A percentile compares a stretch with the other conserved stretches of the same genome.
Evolutionary conservation across 2,113 vertebrate species (phyloP).

Genomic region (Mastomys coucha): DNA sequence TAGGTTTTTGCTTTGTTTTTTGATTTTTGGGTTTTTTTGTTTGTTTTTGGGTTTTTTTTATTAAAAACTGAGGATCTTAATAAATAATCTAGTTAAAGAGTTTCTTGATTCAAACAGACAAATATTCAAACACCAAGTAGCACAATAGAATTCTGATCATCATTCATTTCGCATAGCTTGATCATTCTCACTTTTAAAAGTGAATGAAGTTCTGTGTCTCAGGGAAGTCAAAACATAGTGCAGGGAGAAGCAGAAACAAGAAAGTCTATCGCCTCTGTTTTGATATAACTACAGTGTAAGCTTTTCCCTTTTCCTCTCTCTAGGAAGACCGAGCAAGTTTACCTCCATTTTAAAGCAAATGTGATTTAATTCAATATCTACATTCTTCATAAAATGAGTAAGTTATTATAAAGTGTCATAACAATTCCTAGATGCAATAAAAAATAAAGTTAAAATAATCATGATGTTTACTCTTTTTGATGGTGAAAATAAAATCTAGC

Average conservation of each 20-base stretch:
- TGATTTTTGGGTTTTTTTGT: no score
- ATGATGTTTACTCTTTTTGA: constrained; percentile 55
- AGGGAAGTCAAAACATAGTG: constrained; percentile 54
- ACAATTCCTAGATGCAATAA: constrained; percentile 17
- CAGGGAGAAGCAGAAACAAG: constrained; percentile 14
- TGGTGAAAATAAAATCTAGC: not conserved
- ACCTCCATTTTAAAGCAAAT: constrained; percentile 18
- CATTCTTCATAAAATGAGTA: constrained; percentile 54
- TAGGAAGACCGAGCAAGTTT: not conserved
- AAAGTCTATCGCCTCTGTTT: not conserved
- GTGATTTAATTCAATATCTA: constrained; percentile 45
- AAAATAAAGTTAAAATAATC: constrained; percentile 20
- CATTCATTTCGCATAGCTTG: constrained; percentile 73
- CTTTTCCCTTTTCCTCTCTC: not conserved
- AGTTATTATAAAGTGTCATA: constrained; percentile 40
- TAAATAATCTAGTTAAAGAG: constrained; percentile 45
- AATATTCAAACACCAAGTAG: constrained; percentile 33
- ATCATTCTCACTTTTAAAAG: constrained; percentile 82
- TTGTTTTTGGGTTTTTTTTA: not conserved
- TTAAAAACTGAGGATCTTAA: constrained; percentile 11
- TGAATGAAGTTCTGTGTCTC: not conserved
- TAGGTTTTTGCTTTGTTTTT: no score
- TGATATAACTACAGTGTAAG: not conserved
- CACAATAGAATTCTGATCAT: constrained; percentile 61
- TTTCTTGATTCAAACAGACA: constrained; percentile 72